These are phyloP conservation scores for Philotrypesis tridentata DNA, from an alignment of 1,140 invertebrate species.

Conservation along the genomic window DNA sequence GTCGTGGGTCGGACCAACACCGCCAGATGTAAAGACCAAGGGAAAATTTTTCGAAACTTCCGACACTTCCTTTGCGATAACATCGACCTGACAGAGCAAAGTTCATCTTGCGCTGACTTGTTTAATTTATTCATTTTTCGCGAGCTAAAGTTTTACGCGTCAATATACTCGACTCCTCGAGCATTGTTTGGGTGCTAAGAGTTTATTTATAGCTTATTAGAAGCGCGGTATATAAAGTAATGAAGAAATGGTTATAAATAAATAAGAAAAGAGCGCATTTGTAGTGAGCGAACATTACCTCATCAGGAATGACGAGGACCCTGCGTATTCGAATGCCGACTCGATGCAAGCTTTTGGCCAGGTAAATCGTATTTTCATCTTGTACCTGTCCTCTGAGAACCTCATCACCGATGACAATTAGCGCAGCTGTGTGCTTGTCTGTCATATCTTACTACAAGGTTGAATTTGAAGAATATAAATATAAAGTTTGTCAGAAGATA, in stretches of 20 bases:
- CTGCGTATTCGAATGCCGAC: conserved; percentile 77
- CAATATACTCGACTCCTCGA: too few relatives aligned
- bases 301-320: conserved; percentile 80
- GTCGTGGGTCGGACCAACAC: conserved; percentile 87
- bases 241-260: conserved; percentile 44
- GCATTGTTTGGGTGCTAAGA: too few relatives aligned
- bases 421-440: conserved; percentile 65
- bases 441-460: conserved; percentile 46
- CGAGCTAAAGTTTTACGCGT: too few relatives aligned
- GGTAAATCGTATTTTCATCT: conserved; percentile 81
- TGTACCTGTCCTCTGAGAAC: conserved; percentile 82
- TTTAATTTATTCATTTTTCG: neutral
- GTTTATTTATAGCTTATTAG: too few relatives aligned
- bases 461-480: conserved; percentile 3
- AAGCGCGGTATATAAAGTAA: too few relatives aligned
- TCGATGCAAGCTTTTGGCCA: conserved; percentile 76
- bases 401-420: conserved; percentile 84
- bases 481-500: conserved; percentile 15
- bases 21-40: conserved; percentile 82
- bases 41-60: conserved; percentile 74
- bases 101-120: neutral
- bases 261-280: neutral
- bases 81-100: conserved; percentile 23
- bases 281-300: conserved; percentile 52
- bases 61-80: conserved; percentile 75